A percentile compares a stretch with the other conserved stretches of the same genome.
phyloP scores from a whole-genome alignment of 1,140 invertebrate species.

The Drosophila fuyamai region DNA sequence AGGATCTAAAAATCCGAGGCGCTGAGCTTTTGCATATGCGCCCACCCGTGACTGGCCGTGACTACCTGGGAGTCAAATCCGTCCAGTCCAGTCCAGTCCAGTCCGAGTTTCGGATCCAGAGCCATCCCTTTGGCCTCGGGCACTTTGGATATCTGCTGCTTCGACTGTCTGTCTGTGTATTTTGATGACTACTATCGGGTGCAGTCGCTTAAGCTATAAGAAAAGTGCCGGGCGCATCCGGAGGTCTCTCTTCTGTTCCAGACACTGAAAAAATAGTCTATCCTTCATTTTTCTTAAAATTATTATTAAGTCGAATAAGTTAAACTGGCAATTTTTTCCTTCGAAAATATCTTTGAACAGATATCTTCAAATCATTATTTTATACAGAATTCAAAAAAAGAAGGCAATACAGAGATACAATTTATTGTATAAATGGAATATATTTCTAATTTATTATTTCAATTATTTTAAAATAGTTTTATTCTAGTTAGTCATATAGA shows the following conservation, averaged over 20 bases:
- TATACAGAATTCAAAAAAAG: too few species aligned
- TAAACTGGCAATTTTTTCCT: too few species aligned
- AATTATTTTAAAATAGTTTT: too few species aligned
- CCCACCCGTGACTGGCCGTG: conserved; percentile 73
- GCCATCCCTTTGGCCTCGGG: conserved; percentile 67
- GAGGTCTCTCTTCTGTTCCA: conserved; percentile 47
- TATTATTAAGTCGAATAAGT: too few species aligned
- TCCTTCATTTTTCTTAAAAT: too few species aligned
- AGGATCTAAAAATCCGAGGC: conserved; percentile 39
- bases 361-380: too few species aligned
- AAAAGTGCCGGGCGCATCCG: conserved; percentile 66
- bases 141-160: conserved; percentile 64
- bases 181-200: conserved; percentile 74
- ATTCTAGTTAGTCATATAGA: too few species aligned
- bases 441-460: too few species aligned
- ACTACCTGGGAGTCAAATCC: conserved; percentile 56
- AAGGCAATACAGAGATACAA: too few species aligned
- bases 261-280: background rate
- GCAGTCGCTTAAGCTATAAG: conserved; percentile 46
- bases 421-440: too few species aligned
- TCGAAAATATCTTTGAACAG: too few species aligned
- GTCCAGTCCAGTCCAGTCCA: conserved; percentile 18
- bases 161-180: conserved; percentile 56
- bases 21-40: conserved; percentile 69
- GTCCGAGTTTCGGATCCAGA: conserved; percentile 28